Conservation (phyloP, 2,888 invertebrate species). For the Eilema depressum region DNA sequence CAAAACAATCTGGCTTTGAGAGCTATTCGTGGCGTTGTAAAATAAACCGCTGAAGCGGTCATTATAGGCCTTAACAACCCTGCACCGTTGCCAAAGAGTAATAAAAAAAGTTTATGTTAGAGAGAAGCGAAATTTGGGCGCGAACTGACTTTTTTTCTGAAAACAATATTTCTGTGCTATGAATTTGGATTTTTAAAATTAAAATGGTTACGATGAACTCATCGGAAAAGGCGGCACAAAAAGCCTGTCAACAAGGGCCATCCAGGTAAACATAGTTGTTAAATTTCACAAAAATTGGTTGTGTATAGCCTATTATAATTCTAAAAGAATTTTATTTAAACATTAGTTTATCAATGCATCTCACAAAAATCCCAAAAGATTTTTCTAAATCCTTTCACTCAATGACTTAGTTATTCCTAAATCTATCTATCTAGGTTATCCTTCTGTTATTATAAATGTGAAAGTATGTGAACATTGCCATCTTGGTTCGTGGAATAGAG, state of each 20-base stretch:
- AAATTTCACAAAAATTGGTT: background rate
- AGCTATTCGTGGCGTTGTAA: conserved; percentile 51
- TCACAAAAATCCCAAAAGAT: too few relatives aligned
- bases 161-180: conserved; percentile 35
- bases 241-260: conserved; percentile 85
- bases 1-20: conserved; percentile 34
- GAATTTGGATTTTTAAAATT: conserved; percentile 52
- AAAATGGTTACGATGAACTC: conserved; percentile 87
- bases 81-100: conserved; percentile 37
- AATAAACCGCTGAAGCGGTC: conserved; percentile 39
- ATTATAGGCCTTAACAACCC: conserved; percentile 28
- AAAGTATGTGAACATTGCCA: too few relatives aligned
- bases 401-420: too few relatives aligned
- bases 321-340: too few relatives aligned
- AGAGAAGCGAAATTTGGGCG: conserved; percentile 35
- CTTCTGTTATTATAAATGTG: too few relatives aligned
- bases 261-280: conserved; percentile 67
- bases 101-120: conserved; percentile 34
- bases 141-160: conserved; percentile 29
- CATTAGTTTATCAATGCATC: too few relatives aligned
- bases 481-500: too few relatives aligned
- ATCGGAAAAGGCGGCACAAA: conserved; percentile 84
- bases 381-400: too few relatives aligned
- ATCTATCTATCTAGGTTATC: too few relatives aligned
- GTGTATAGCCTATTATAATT: too few relatives aligned